phyloP scores from a whole-genome alignment of 2,797 vertebrate genomes.

The Sebastes diaconus region DNA sequence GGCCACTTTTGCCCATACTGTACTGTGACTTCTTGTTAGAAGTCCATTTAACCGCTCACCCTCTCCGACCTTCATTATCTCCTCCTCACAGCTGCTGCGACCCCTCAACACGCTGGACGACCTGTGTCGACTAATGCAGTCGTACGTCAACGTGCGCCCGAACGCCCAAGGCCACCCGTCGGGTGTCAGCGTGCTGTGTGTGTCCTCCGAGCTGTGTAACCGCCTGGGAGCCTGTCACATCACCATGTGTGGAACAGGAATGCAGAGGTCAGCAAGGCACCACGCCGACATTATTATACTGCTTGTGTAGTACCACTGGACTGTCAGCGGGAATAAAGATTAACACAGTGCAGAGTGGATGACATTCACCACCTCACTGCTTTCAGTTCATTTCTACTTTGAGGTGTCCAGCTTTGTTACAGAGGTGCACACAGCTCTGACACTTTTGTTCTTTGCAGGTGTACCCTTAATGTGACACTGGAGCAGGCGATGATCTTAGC shows the following conservation, averaged over 20 bases:
- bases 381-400: background rate
- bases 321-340: conserved; percentile 40
- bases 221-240: conserved; percentile 97
- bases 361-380: conserved; percentile 2
- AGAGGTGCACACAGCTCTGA: background rate
- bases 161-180: conserved; percentile 78
- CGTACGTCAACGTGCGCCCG: conserved; percentile 85
- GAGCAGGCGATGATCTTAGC: conserved; percentile 94
- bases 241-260: conserved; percentile 93
- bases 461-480: conserved; percentile 91
- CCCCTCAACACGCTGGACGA: conserved; percentile 98
- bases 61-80: background rate
- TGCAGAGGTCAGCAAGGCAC: conserved; percentile 89
- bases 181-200: conserved; percentile 88
- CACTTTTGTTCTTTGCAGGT: conserved; percentile 78
- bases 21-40: background rate
- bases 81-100: conserved; percentile 87
- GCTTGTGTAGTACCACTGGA: background rate
- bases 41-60: conserved; percentile 12
- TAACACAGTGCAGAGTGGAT: conserved; percentile 10
- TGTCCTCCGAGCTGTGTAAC: conserved; percentile 96
- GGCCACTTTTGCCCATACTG: background rate
- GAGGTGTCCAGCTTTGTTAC: conserved; percentile 8
- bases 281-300: background rate
- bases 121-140: conserved; percentile 95